These are phyloP conservation scores for Chaenodraco wilsoni DNA, from an alignment of 2,797 vertebrate species.

Conservation along the genomic window DNA sequence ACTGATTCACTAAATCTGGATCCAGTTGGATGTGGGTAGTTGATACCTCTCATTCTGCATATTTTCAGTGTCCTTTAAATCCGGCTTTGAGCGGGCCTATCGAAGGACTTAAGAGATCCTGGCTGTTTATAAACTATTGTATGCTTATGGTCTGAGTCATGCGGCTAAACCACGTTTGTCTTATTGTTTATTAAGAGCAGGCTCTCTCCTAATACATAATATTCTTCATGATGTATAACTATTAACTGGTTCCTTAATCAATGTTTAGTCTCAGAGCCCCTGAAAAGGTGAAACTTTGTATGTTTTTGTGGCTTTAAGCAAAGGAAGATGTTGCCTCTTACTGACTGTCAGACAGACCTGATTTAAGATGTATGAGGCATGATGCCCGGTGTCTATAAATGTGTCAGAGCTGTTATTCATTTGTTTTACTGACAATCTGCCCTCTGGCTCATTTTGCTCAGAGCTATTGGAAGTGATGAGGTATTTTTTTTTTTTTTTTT, in stretches of 20 bases:
- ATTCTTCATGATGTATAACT: background rate
- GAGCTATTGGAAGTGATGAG: constrained; percentile 15
- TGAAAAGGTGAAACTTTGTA: background rate
- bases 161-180: background rate
- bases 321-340: background rate
- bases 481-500: constrained; percentile 7
- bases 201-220: background rate
- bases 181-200: constrained; percentile 2
- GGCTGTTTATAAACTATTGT: constrained; percentile 9
- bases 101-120: background rate
- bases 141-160: constrained; percentile 5
- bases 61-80: constrained; percentile 25
- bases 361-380: constrained; percentile 36
- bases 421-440: constrained; percentile 11
- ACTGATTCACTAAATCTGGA: constrained; percentile 11
- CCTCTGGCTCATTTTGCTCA: constrained; percentile 10
- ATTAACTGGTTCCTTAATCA: background rate
- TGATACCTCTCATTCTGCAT: constrained; percentile 17
- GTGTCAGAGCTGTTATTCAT: constrained; percentile 44
- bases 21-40: constrained; percentile 7
- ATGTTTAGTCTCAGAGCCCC: background rate
- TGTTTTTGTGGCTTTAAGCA: background rate
- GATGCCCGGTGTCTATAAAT: constrained; percentile 27
- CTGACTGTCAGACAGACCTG: constrained; percentile 3
- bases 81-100: constrained; percentile 31